Base-by-base conservation (phyloP, 2,797 vertebrate species). In the Podarcis siculus region DNA sequence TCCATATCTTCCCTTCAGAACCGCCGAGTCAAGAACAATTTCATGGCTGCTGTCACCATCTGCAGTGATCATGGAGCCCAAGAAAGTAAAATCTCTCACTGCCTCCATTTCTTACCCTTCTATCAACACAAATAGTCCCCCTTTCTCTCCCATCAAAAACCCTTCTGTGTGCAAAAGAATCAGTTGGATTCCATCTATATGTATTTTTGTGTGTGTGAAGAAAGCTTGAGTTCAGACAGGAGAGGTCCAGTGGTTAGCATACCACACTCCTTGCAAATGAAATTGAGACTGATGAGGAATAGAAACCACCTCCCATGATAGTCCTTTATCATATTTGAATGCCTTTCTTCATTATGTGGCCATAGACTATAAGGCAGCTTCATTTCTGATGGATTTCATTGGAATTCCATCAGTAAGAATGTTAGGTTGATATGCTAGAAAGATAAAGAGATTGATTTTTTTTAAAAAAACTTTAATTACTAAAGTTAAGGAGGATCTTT, bases 391-490 rank as follows among this genome's bases (percentile, higher is more conserved):
- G 23, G 84, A 86, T 85, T 86, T 87, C 72, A 86, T 87, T 82
- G 79, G 83, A 71, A 89, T 93, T 94, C 83, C 73, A 55, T 80
- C 79, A 86, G 76, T 79, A 89, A 80, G 61, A 87, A 86, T 90
- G 89, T 93, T 91, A 90, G 92, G 88, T 21, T 80, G 84, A 49
- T 90, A 69, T 92, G 55, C 87, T 90, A 87, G 90, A 82, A 79
- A 90, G 83, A 89, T 81, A 88, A 89, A 32, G 49, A 55, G 49
- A 55, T 55, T 55, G 49, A 55, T 15, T 49, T 49, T 49, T 13
- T 13, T 49, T 3, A 55, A 49, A 45, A 55, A 55, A 55, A 55
- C 49, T 15, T 55, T 55, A 15, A 55, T 15, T 55, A 55, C 49
- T 15, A 55, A 55, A 55, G 49, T 55, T 82, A 93, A 77, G 86